Percentiles rank a stretch among this genome's conserved stretches.
Conservation (phyloP, 2,113 vertebrate species). For the Zapus hudsonius region DNA sequence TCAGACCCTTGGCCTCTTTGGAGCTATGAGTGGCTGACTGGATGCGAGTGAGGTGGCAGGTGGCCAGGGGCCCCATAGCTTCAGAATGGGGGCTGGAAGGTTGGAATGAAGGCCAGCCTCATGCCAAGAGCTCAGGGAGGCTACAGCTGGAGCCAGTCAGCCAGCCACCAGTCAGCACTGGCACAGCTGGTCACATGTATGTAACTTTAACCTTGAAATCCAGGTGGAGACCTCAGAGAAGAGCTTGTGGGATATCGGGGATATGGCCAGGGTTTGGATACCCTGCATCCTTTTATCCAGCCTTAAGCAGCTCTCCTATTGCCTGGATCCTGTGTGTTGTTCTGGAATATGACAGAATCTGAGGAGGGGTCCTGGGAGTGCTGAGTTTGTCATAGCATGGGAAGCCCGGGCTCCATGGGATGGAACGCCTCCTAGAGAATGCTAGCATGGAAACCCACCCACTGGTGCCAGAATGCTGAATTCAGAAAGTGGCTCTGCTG, state of each 20-base stretch:
- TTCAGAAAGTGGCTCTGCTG: not conserved
- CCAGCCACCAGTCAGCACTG: not conserved
- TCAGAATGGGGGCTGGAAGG: not conserved
- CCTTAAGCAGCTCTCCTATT: not conserved
- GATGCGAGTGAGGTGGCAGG: not conserved
- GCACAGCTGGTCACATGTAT: not conserved
- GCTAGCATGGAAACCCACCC: too few relatives aligned
- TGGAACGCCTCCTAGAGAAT: not conserved
- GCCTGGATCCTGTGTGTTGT: not conserved
- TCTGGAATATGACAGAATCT: not conserved
- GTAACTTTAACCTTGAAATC: not conserved
- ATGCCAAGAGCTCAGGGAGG: not conserved
- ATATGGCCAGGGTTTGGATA: not conserved
- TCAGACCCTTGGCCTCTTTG: not conserved
- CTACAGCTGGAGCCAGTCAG: too few relatives aligned
- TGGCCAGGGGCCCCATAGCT: not conserved
- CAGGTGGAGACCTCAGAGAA: rapidly evolving
- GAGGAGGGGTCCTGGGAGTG: not conserved
- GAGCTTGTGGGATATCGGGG: too few relatives aligned
- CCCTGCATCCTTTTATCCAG: not conserved
- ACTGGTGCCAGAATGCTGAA: too few relatives aligned
- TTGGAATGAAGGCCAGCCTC: not conserved
- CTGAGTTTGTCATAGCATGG: not conserved
- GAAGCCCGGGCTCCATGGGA: too few relatives aligned
- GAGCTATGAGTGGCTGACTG: not conserved